Percentiles rank a stretch among this genome's conserved stretches.
phyloP scores from a whole-genome alignment of 1,140 invertebrate genomes.

The Drosophila asahinai region DNA sequence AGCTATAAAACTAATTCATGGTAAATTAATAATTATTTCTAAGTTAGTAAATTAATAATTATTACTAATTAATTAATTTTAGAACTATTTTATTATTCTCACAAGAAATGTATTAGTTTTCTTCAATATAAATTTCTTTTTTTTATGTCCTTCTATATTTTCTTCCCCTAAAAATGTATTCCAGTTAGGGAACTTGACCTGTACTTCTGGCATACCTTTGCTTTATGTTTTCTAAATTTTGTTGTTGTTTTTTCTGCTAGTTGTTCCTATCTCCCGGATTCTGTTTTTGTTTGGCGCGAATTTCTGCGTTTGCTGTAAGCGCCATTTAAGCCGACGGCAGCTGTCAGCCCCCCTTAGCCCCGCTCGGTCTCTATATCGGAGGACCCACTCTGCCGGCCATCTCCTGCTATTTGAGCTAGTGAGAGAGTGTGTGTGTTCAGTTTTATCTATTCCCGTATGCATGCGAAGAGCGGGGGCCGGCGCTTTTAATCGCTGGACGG shows the following conservation, averaged over 20 bases:
- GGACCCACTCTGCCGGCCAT: neutral
- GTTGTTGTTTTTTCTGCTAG: conserved; percentile 33
- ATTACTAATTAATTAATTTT: too few species aligned
- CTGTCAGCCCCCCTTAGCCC: conserved; percentile 32
- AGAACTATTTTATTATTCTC: too few species aligned
- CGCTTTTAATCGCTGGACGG: conserved; percentile 63
- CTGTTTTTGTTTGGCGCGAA: conserved; percentile 56
- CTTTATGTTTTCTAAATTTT: conserved; percentile 45
- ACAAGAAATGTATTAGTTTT: too few species aligned
- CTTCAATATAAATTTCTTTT: too few species aligned
- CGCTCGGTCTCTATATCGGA: neutral
- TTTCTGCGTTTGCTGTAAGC: conserved; percentile 55
- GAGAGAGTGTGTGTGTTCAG: conserved; percentile 13
- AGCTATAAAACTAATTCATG: too few species aligned
- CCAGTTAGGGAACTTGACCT: neutral
- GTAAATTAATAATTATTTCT: too few species aligned
- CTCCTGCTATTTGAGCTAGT: conserved; percentile 2
- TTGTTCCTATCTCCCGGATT: conserved; percentile 37
- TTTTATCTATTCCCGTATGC: conserved; percentile 40
- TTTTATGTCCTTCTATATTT: too few species aligned
- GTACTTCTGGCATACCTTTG: conserved; percentile 21
- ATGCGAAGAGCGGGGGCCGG: neutral
- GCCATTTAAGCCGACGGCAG: conserved; percentile 64
- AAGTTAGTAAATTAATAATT: too few species aligned
- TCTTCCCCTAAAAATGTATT: neutral